phyloP scores from a whole-genome alignment of 2,888 invertebrate species.

The Biston stratarius region DNA sequence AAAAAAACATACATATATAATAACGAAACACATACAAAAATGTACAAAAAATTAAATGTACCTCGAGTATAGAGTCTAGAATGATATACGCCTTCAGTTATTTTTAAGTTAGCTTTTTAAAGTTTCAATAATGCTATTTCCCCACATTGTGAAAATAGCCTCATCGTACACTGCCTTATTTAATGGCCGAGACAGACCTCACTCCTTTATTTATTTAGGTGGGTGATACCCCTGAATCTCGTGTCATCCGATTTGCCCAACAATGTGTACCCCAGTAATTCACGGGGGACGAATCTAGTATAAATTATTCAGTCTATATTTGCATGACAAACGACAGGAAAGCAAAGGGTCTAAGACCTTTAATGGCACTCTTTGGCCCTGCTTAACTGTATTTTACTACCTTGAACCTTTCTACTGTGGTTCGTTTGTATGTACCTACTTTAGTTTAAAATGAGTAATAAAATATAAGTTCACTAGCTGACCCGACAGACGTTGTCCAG shows the following conservation, averaged over 20 bases:
- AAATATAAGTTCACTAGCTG: neutral
- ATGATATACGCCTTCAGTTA: neutral
- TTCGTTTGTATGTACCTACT: slow-evolving; percentile 3
- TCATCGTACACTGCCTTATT: slow-evolving; percentile 24
- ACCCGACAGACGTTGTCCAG: too few relatives aligned
- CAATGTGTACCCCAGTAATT: slow-evolving; percentile 69
- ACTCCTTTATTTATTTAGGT: slow-evolving; percentile 43
- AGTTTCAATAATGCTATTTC: neutral
- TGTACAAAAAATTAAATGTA: too few relatives aligned
- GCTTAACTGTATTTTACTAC: slow-evolving; percentile 62
- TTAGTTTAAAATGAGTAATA: neutral
- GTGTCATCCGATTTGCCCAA: slow-evolving; percentile 65
- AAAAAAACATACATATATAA: too few relatives aligned
- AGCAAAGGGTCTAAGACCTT: slow-evolving; percentile 76
- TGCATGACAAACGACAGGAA: slow-evolving; percentile 80
- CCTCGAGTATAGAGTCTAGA: too few relatives aligned
- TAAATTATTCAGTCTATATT: slow-evolving; percentile 84
- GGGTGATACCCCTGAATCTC: slow-evolving; percentile 42
- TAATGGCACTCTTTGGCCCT: slow-evolving; percentile 70
- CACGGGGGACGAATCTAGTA: slow-evolving; percentile 72
- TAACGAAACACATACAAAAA: too few relatives aligned
- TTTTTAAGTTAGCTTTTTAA: neutral
- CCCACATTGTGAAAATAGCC: slow-evolving; percentile 7
- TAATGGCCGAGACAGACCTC: slow-evolving; percentile 32
- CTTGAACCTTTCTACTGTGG: slow-evolving; percentile 55